Percentiles rank a stretch among this genome's conserved stretches.
These are phyloP conservation scores for Drosophila sordidapex DNA, from an alignment of 2,888 invertebrate genomes.

Conservation along the genomic window DNA sequence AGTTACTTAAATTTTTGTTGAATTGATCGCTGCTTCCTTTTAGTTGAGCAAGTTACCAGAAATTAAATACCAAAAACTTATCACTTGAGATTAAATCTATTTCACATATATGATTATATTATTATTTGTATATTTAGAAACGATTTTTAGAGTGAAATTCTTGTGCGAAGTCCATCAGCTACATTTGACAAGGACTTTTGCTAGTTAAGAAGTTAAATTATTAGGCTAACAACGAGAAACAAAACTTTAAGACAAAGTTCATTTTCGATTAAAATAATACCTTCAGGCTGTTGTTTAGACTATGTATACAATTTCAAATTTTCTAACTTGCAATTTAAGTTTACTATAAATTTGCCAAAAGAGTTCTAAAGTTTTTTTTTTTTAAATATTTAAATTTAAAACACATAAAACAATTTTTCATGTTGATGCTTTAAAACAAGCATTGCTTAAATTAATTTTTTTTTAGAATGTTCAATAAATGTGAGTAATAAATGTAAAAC, in stretches of 20 bases:
- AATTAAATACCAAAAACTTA: neutral
- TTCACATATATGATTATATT: neutral
- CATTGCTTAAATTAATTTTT: neutral
- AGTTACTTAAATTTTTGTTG: neutral
- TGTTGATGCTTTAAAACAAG: no score
- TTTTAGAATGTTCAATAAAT: constrained; percentile 11
- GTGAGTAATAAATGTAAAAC: constrained; percentile 12
- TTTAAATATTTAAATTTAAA: neutral
- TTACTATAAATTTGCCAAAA: neutral
- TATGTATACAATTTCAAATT: neutral
- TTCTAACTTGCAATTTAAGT: neutral
- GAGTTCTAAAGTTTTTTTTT: neutral
- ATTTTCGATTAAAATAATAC: constrained; percentile 1
- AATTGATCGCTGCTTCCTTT: neutral
- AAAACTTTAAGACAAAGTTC: neutral
- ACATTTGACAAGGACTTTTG: neutral
- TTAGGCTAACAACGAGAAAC: neutral
- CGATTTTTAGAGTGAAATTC: neutral
- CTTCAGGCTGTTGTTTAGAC: neutral
- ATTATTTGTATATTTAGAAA: neutral
- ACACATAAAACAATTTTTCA: neutral
- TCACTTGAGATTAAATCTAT: neutral
- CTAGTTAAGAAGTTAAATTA: neutral
- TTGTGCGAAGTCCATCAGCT: neutral
- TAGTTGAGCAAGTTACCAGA: neutral